Evolutionary conservation across 2,797 vertebrate genomes (phyloP), one percentile per base, ranked within the genome.

Genomic region (Phoebastria nigripes): DNA sequence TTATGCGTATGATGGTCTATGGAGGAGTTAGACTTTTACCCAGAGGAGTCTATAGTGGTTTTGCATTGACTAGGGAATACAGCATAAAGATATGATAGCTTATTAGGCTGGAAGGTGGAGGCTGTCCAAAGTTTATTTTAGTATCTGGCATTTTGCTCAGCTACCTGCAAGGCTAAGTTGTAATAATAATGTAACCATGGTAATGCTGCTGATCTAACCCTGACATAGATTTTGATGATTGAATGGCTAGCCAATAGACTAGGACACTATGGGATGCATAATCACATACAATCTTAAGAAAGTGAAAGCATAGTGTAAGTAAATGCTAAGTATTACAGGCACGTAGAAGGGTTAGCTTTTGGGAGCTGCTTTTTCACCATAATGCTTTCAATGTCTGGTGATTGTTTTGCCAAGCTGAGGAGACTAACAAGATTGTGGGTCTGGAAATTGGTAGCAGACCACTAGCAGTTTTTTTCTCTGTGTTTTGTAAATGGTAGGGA

Each of bases 11-110:
- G 76, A 92, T 71, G 82, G 93, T 93, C 65, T 92, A 83, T 72
- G 54, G 63, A 87, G 69, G 33, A 95, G 35, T 56, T 58, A 96
- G 78, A n/a, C 74, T 89, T 95, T 85, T 93, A 93, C 96, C 26
- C 82, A 92, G 79, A 89, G 87, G 91, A 96, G 37, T 78, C 67
- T 83, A n/a, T 11, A 74, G 87, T 74, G 72, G 41, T 91, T 96
- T 95, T 93, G 46, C 18, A 10, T 56, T 86, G 72, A 71, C 69
- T 92, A 33, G 92, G 94, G 87, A 95, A 91, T 80, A 77, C 17
- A 74, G 65, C 9, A 42, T 74, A 65, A 74, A 83, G 65, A 81
- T 78, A 69, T n/a, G 61, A 74, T 12, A 82, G 44, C 15, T 83
- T 91, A 78, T 85, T 80, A 86, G n/a, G 56, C 84, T 91, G 54